A percentile compares a stretch with the other conserved stretches of the same genome.
phyloP scores from a whole-genome alignment of 2,888 invertebrate genomes.

The Galeruca laticollis region DNA sequence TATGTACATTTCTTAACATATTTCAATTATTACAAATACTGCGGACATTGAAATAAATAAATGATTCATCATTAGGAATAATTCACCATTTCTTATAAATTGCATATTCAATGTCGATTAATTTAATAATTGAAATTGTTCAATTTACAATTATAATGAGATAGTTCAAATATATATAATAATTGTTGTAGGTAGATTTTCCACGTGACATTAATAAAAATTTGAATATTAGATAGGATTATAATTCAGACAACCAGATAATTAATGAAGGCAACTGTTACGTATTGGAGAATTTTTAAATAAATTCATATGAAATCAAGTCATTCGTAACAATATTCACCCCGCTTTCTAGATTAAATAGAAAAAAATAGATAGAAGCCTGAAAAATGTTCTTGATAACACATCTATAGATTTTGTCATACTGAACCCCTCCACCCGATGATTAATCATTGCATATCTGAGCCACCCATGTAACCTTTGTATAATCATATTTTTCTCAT shows the following conservation, averaged over 20 bases:
- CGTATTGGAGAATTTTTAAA: background rate
- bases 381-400: no score
- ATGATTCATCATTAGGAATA: background rate
- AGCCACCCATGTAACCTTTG: no score
- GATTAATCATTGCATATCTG: no score
- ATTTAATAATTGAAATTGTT: background rate
- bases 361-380: no score
- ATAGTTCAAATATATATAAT: background rate
- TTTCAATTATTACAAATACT: background rate
- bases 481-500: no score
- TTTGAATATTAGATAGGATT: background rate
- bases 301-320: background rate
- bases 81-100: background rate
- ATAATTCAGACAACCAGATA: background rate
- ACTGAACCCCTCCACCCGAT: no score
- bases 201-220: constrained; percentile 1
- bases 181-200: constrained; percentile 1
- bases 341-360: no score
- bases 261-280: background rate
- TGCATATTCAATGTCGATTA: background rate
- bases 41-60: background rate
- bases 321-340: background rate
- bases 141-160: background rate
- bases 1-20: no score
- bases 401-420: no score